phyloP scores from a whole-genome alignment of 2,113 vertebrate genomes.

The Pluvianellus socialis region DNA sequence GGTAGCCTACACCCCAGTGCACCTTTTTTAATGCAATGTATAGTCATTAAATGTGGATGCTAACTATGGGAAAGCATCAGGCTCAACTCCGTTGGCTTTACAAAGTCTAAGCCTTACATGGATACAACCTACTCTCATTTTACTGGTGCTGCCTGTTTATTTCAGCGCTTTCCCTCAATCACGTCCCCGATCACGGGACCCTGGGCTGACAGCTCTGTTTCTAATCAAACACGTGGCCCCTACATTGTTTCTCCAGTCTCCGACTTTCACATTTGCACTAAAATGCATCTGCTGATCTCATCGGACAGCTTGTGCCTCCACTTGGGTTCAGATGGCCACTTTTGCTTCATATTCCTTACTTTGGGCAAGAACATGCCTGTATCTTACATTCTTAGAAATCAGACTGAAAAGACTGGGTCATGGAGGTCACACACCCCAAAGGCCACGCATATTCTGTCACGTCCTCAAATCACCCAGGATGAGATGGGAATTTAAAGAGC shows the following conservation, averaged over 20 bases:
- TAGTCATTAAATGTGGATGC: not conserved
- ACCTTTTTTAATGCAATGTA: not conserved
- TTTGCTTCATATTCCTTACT: not conserved
- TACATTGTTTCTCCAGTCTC: not conserved
- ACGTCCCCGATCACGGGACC: not conserved
- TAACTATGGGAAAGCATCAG: not conserved
- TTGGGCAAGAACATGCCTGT: not conserved
- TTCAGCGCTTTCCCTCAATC: not conserved
- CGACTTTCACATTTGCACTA: not conserved
- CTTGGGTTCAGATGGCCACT: not conserved
- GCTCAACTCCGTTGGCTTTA: not conserved
- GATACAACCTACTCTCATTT: not conserved
- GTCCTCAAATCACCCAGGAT: not conserved
- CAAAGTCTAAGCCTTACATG: not conserved
- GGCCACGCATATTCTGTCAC: rapidly evolving
- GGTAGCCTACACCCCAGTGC: not conserved
- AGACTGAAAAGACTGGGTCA: not conserved
- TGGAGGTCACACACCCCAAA: not conserved
- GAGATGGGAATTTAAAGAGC: not conserved
- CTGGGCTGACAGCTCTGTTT: not conserved
- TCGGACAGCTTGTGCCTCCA: not conserved
- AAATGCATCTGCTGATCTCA: not conserved
- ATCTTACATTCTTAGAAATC: not conserved
- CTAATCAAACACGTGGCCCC: not conserved
- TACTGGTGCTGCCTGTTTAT: not conserved